A percentile compares a stretch with the other conserved stretches of the same genome.
Evolutionary conservation across 2,113 vertebrate genomes (phyloP).

Genomic region (Bos indicus): DNA sequence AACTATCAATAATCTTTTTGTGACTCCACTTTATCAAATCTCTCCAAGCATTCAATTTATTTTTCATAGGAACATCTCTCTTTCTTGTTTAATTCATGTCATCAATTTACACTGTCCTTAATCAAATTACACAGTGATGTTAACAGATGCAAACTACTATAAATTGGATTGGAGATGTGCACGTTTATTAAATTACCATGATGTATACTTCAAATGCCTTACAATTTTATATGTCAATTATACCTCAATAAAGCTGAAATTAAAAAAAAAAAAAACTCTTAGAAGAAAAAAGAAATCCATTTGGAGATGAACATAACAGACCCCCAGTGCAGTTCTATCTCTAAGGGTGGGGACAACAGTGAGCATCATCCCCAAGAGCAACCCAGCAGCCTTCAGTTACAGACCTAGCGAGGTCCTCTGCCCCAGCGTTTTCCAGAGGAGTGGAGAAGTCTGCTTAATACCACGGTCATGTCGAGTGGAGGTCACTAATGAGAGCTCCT

Average conservation of each 20-base stretch:
- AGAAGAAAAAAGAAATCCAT: background rate
- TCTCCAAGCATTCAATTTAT: background rate
- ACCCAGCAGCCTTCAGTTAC: too few relatives aligned
- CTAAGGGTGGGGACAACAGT: background rate
- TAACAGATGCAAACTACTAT: background rate
- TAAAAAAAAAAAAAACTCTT: background rate
- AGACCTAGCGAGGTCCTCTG: background rate
- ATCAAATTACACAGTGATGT: background rate
- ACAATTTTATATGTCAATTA: background rate
- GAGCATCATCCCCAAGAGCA: background rate
- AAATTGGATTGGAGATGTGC: background rate
- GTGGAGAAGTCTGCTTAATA: background rate
- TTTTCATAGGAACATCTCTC: background rate
- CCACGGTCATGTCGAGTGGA: rapidly evolving
- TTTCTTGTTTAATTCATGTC: background rate
- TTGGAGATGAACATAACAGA: background rate
- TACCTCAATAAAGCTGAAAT: background rate
- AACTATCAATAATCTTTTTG: background rate
- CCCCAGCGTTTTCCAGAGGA: rapidly evolving
- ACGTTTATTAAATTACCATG: background rate
- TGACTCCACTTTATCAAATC: background rate
- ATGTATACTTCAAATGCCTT: background rate
- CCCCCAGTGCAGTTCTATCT: background rate
- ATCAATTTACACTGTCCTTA: background rate
- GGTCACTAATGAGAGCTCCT: background rate